Evolutionary conservation across 2,797 vertebrate genomes (phyloP), one percentile per base, ranked within the genome.

Genomic region (Cygnus olor): DNA sequence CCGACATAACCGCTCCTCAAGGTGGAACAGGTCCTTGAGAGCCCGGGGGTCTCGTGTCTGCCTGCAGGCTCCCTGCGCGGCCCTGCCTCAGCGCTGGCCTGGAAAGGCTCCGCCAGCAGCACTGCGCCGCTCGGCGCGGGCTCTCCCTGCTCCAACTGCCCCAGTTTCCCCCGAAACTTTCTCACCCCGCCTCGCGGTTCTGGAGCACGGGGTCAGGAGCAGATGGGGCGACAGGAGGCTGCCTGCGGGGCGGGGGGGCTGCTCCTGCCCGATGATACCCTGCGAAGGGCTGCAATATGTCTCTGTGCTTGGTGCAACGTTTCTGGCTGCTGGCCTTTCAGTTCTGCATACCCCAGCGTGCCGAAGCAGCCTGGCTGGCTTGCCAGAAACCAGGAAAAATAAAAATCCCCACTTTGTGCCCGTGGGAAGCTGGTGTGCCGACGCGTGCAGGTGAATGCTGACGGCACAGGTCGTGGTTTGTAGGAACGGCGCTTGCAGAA

Each of bases 401-500:
- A 5, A 36, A 34, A 7, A 27, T 6, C 36, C 51, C 10, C 13
- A 3, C 0, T 10, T 11, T 1, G 6, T 2, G 11, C 58, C 44
- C 1, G 9, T 0, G 25, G 60, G 68, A 3, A 4, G 11, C 22
- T 4, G 0, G 2, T 0, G 7, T 9, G 32, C 19, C 3, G 32
- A n/a, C 19, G 11, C 5, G 18, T 13, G 25, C 61, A 40, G 60
- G 36, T 36, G 15, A 24, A 36, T 15, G 49, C 49, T 27, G 49
- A 51, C 8, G 32, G 56, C 32, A 20, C 56, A 13, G 56, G 56
- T 57, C 56, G 12, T n/a, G 32, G 32, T n/a, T 57, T n/a, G 32
- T 20, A n/a, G 56, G 56, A 57, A 9, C 19, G 32, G 56, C 32
- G 19, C 25, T 21, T 21, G 30, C 32, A 13, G 56, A n/a, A 57